Evolutionary conservation across 2,797 vertebrate genomes (phyloP).

Genomic region (Poecile montanus): DNA sequence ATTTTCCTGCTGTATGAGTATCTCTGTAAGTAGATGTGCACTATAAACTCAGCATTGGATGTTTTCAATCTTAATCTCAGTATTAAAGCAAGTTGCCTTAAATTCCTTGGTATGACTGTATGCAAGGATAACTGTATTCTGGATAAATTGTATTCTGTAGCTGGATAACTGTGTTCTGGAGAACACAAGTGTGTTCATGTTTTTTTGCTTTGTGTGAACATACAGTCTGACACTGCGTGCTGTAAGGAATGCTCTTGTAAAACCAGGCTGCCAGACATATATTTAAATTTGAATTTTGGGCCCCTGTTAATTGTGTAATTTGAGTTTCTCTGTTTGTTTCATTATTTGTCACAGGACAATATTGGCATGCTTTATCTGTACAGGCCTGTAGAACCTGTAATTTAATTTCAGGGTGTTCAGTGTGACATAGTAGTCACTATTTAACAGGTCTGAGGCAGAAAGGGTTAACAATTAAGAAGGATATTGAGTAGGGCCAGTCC

Average conservation of each 20-base stretch:
- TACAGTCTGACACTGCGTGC: neutral
- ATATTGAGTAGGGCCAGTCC: neutral
- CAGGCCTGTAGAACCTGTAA: neutral
- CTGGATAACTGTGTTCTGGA: neutral
- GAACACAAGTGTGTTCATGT: neutral
- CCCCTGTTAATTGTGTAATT: neutral
- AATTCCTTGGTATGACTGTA: neutral
- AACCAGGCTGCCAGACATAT: neutral
- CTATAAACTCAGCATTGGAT: neutral
- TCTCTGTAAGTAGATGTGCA: neutral
- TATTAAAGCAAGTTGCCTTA: neutral
- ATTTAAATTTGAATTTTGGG: neutral
- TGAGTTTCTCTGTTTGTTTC: neutral
- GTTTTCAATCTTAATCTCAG: neutral
- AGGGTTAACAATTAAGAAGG: neutral
- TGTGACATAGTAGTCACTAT: neutral
- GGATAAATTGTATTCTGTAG: neutral
- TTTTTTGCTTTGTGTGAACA: neutral
- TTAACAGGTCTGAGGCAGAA: neutral
- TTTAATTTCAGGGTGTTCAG: neutral
- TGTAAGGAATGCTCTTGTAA: neutral
- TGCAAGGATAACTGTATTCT: neutral
- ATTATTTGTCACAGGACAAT: neutral
- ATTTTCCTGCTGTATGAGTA: neutral
- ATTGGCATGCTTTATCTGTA: neutral